Evolutionary conservation across 1,140 invertebrate genomes (phyloP), one percentile per base, ranked within the genome.

Genomic region (Bombus waltoni): DNA sequence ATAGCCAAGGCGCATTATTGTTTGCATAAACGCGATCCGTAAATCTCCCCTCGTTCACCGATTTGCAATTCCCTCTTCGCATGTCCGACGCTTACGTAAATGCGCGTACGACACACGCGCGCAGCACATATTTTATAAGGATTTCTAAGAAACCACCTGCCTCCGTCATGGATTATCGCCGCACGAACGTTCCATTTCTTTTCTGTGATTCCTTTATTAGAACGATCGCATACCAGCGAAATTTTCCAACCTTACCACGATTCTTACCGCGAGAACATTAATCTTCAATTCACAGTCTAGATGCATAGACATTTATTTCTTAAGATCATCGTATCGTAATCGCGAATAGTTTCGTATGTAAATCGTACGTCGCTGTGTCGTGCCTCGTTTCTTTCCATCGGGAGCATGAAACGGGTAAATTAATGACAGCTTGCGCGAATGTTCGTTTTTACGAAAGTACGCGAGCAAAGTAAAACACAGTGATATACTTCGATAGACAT

Each of bases 1-100:
- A 78, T 38, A 44, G 57, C 73, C 80, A 70, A 65, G 42, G 47
- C 73, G 87, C 88, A 89, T 94, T 93, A 92, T 94, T 93, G 93
- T 93, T 93, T 93, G 91, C 93, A 93, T 93, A 92, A 93, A 94
- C 90, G 92, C 92, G 85, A 92, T 91, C 90, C 91, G 91, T 94
- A 93, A 93, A 93, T 93, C 92, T 92, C 78, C 79, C 83, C 89
- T 85, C 81, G 88, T 88, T 91, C 87, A 81, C 77, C 81, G 85
- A 89, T 89, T 88, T 86, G 74, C 88, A 88, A 89, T 91, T 85
- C 83, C 81, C 66, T 57, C 73, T 28, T 87, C 80, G 90, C 90
- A 86, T 84, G 85, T 79, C 57, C 59, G 73, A 78, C 72, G 47
- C 71, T 91, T 89, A 86, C 83, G 75, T 89, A 82, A 91, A 83